These are phyloP conservation scores for Petrophora chlorosata DNA, from an alignment of 2,888 invertebrate genomes.

Conservation along the genomic window DNA sequence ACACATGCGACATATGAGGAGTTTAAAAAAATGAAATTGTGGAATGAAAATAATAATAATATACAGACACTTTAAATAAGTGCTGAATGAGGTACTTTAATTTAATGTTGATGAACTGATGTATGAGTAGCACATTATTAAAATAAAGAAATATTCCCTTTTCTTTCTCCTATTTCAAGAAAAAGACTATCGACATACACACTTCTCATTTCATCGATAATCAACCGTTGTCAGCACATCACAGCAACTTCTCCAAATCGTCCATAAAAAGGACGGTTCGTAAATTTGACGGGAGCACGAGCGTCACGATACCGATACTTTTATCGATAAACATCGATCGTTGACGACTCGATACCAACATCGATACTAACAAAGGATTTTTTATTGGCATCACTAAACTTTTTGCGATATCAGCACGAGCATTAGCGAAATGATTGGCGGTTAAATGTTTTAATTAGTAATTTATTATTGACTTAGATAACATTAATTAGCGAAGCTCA, in stretches of 20 bases:
- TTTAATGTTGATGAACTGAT: no score
- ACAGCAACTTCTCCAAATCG: conserved; percentile 46
- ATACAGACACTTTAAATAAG: no score
- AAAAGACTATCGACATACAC: conserved; percentile 12
- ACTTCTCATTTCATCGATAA: conserved; percentile 41
- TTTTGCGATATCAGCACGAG: conserved; percentile 56
- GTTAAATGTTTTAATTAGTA: conserved; percentile 64
- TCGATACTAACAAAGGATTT: conserved; percentile 21
- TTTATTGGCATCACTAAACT: conserved; percentile 52
- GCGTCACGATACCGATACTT: conserved; percentile 46
- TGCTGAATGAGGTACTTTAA: no score
- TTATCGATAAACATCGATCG: conserved; percentile 30
- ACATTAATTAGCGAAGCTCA: conserved; percentile 52
- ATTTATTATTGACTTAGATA: conserved; percentile 56
- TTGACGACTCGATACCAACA: conserved; percentile 35
- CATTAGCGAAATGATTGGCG: conserved; percentile 60
- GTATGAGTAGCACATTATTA: no score
- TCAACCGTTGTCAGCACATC: conserved; percentile 45
- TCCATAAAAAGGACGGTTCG: conserved; percentile 53
- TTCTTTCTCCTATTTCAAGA: no score
- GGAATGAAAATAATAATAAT: no score
- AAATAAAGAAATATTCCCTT: no score
- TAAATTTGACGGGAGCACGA: conserved; percentile 62
- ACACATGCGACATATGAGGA: no score
- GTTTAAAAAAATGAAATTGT: no score